Base-by-base conservation (phyloP, 1,140 invertebrate species). In the Apolygus lucorum region DNA sequence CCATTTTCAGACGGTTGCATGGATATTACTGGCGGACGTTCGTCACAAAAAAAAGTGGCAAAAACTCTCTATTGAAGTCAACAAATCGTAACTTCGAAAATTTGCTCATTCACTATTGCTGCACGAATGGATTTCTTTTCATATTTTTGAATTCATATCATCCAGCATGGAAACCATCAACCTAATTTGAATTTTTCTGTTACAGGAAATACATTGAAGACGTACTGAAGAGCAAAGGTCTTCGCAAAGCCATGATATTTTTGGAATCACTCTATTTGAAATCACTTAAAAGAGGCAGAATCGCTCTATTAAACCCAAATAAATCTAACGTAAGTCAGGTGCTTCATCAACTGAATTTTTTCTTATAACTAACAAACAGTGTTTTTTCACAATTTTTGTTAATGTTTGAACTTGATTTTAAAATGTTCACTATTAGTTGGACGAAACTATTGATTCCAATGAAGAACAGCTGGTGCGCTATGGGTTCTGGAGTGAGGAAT, bases 171-270 rank as follows among this genome's bases (percentile, higher is more conserved):
- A n/a, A n/a, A n/a, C n/a, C n/a, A 42, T 42, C 34, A 4, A 42
- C 34, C 34, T 42, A n/a, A n/a, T n/a, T 65, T 65, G 21, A 34
- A 28, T 64, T 63, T 52, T 67, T 69, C 67, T 52, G 29, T 76
- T 75, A 17, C 76, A 86, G 90, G 70, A 87, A 89, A 73, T 95
- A 91, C 76, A 92, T 95, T 68, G 88, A 93, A 77, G 90, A 92
- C 78, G 87, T 91, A 63, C 79, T 96, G 22, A 93, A 93, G 78
- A 92, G 89, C 17, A 87, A 89, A 73, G 91, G 92, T 0, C 80
- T 95, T 59, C 85, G 87, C 29, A 92, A 92, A 76, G 88, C 88
- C 72, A 77, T 91, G 72, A 82, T 84, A 71, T 91, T 91, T 76
- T 79, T 92, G 28, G 87, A 90, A 75, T 84, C 86, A 76, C 77